A percentile compares a stretch with the other conserved stretches of the same genome.
Conservation (phyloP, 2,888 invertebrate genomes). For the Campaea margaritaria region DNA sequence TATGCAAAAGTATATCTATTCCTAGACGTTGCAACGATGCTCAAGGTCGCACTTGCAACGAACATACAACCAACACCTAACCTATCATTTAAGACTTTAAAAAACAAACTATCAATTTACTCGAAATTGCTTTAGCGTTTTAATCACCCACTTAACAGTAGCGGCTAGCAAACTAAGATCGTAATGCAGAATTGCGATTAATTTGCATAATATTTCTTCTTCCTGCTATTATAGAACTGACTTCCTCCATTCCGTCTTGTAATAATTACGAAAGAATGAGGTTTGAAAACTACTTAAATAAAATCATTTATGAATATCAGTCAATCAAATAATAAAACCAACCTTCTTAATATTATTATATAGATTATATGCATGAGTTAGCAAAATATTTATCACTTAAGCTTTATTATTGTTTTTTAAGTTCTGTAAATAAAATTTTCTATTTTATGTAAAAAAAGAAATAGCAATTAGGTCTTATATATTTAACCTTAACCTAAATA, state of each 20-base stretch:
- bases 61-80: slow-evolving; percentile 26
- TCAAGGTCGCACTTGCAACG: slow-evolving; percentile 25
- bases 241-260: slow-evolving; percentile 40
- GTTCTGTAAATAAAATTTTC: too few species aligned
- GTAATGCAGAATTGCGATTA: slow-evolving; percentile 33
- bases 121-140: slow-evolving; percentile 38
- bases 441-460: too few species aligned
- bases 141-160: slow-evolving; percentile 37
- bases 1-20: too few species aligned
- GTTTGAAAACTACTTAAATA: slow-evolving; percentile 15
- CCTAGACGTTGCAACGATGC: slow-evolving; percentile 9
- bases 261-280: slow-evolving; percentile 22
- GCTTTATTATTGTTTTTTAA: too few species aligned
- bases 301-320: background rate
- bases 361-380: too few species aligned
- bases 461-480: too few species aligned
- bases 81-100: slow-evolving; percentile 30
- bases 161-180: slow-evolving; percentile 32
- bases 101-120: slow-evolving; percentile 37
- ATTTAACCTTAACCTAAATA: too few species aligned
- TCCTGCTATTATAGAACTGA: slow-evolving; percentile 39
- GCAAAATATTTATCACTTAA: too few species aligned
- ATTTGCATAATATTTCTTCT: slow-evolving; percentile 40
- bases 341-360: too few species aligned
- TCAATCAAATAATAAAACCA: too few species aligned